Evolutionary conservation across 1,140 invertebrate species (phyloP).

Genomic region (Ceratina japonica): DNA sequence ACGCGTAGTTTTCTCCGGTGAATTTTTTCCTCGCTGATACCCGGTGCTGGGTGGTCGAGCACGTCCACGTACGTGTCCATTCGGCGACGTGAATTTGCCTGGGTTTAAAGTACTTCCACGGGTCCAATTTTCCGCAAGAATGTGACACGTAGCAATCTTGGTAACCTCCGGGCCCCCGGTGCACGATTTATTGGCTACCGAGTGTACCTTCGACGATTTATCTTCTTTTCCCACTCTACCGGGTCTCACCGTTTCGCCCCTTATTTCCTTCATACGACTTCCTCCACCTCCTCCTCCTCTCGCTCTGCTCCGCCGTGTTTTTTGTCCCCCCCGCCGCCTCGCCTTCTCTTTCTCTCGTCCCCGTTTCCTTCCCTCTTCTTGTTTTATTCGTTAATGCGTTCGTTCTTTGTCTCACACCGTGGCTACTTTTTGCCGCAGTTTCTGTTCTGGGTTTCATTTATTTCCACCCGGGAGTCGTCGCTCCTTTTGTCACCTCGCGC

Average conservation of each 20-base stretch:
- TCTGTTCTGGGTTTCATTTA: background rate
- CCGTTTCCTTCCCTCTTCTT: background rate
- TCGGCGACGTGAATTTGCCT: conserved; percentile 59
- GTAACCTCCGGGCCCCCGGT: conserved; percentile 60
- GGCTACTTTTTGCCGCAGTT: background rate
- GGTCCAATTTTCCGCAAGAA: conserved; percentile 67
- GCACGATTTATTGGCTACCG: conserved; percentile 65
- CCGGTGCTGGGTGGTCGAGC: conserved; percentile 57
- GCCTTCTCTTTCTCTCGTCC: background rate
- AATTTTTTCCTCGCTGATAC: conserved; percentile 22
- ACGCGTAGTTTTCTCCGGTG: conserved; percentile 23
- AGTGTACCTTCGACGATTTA: conserved; percentile 65
- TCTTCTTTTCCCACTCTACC: conserved; percentile 44
- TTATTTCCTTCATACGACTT: conserved; percentile 14
- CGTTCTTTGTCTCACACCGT: background rate
- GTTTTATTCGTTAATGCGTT: background rate
- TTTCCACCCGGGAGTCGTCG: background rate
- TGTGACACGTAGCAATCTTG: conserved; percentile 69
- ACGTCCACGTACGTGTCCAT: conserved; percentile 48
- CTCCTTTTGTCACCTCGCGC: background rate
- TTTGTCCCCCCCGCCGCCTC: background rate
- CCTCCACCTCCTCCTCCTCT: background rate
- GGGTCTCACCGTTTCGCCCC: background rate
- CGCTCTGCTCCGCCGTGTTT: background rate
- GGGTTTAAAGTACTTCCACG: conserved; percentile 59